Conservation (phyloP, 2,113 vertebrate species). For the Oophaga pumilio region DNA sequence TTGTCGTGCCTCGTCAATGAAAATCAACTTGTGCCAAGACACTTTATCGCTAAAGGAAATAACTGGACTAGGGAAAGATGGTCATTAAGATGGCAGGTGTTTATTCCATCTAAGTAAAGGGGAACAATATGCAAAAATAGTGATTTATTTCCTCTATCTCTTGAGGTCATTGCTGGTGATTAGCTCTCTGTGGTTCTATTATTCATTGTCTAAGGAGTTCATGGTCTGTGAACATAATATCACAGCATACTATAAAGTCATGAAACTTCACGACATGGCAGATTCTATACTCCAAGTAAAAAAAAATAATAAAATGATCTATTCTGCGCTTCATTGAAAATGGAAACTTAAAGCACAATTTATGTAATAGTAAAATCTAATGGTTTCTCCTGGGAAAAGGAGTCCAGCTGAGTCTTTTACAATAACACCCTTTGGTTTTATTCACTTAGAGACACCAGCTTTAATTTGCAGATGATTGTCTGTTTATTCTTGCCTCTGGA, state of each 20-base stretch:
- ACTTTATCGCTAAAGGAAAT: background rate
- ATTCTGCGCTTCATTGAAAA: constrained; percentile 17
- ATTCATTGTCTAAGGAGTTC: constrained; percentile 8
- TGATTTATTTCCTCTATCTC: constrained; percentile 3
- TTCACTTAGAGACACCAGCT: constrained; percentile 29
- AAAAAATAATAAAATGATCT: background rate
- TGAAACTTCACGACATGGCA: background rate
- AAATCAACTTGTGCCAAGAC: background rate
- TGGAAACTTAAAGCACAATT: constrained; percentile 10
- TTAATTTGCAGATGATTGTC: constrained; percentile 39
- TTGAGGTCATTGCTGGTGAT: constrained; percentile 14
- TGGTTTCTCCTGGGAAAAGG: constrained; percentile 9
- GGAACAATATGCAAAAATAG: constrained; percentile 20
- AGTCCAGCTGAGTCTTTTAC: constrained; percentile 31
- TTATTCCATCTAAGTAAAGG: background rate
- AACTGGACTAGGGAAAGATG: background rate
- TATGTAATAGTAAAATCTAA: constrained; percentile 15
- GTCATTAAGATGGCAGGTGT: constrained; percentile 7
- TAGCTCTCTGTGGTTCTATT: constrained; percentile 8
- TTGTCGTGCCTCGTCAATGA: constrained; percentile 1
- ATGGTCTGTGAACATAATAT: constrained; percentile 12
- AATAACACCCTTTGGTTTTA: constrained; percentile 31
- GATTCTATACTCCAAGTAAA: constrained; percentile 7
- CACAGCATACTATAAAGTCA: background rate
- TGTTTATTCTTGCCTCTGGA: constrained; percentile 26